Conservation (phyloP, 1,140 invertebrate species). For the Charaxes varanes region DNA sequence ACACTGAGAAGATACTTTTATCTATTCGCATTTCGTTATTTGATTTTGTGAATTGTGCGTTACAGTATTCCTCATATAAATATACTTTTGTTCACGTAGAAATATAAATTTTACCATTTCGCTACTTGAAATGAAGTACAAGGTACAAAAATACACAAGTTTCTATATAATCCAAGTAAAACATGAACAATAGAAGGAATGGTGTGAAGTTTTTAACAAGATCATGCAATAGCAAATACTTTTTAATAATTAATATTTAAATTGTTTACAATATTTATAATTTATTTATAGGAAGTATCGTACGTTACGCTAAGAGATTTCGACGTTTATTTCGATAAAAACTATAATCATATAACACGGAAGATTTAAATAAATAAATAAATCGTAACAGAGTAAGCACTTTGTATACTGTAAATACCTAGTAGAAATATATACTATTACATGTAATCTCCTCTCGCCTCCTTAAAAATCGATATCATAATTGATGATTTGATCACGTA, state of each 20-base stretch:
- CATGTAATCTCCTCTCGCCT: too few species aligned
- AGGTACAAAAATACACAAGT: constrained; percentile 38
- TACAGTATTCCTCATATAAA: constrained; percentile 19
- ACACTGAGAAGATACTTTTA: neutral
- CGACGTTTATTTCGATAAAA: constrained; percentile 19
- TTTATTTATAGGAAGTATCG: constrained; percentile 24
- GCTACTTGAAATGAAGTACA: constrained; percentile 22
- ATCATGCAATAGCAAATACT: constrained; percentile 31
- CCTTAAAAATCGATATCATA: too few species aligned
- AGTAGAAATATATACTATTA: too few species aligned
- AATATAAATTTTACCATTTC: constrained; percentile 22
- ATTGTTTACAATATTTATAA: constrained; percentile 15
- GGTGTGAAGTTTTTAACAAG: constrained; percentile 44
- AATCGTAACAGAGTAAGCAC: too few species aligned
- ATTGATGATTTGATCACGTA: too few species aligned
- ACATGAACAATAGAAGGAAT: constrained; percentile 48
- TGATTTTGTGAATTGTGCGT: constrained; percentile 27
- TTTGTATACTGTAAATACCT: too few species aligned
- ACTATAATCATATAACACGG: constrained; percentile 4
- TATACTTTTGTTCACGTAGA: constrained; percentile 21
- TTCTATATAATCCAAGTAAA: constrained; percentile 35
- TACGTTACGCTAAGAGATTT: constrained; percentile 20
- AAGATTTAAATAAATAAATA: constrained; percentile 7
- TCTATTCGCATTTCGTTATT: too few species aligned
- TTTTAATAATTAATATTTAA: constrained; percentile 16